phyloP scores from a whole-genome alignment of 2,888 invertebrate species.

The Ophion slaviceki region DNA sequence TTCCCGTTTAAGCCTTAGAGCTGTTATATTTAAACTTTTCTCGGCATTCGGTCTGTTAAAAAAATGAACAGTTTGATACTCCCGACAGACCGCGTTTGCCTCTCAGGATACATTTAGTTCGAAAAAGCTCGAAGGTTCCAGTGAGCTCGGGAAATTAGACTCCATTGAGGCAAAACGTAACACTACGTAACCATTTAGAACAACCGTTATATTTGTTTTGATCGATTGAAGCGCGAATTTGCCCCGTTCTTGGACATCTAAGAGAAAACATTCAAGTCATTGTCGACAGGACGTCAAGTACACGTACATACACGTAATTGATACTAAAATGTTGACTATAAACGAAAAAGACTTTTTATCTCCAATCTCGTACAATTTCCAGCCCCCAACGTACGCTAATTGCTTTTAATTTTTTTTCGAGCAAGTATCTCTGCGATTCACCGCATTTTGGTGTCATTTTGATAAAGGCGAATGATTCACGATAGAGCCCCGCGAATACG shows the following conservation, averaged over 20 bases:
- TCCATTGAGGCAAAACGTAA: background rate
- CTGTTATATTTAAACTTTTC: no score
- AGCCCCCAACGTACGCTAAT: background rate
- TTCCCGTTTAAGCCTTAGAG: no score
- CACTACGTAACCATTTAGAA: background rate
- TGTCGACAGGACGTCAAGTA: background rate
- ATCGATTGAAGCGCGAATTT: background rate
- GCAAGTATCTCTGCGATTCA: conserved; percentile 17
- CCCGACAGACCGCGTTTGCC: no score
- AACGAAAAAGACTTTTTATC: conserved; percentile 12
- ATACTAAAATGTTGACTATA: no score
- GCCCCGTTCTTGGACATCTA: no score
- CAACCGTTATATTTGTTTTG: background rate
- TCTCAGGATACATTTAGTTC: no score
- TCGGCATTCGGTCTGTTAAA: no score
- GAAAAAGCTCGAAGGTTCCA: no score
- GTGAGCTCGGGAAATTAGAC: no score
- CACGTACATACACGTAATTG: no score
- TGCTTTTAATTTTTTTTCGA: conserved; percentile 32
- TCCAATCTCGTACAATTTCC: background rate
- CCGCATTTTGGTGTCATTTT: conserved; percentile 43
- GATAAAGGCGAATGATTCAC: conserved; percentile 76
- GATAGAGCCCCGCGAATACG: conserved; percentile 78
- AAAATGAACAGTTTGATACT: no score
- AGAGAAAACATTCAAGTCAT: background rate